phyloP scores from a whole-genome alignment of 1,140 invertebrate species.

The Dendroctonus ponderosae region DNA sequence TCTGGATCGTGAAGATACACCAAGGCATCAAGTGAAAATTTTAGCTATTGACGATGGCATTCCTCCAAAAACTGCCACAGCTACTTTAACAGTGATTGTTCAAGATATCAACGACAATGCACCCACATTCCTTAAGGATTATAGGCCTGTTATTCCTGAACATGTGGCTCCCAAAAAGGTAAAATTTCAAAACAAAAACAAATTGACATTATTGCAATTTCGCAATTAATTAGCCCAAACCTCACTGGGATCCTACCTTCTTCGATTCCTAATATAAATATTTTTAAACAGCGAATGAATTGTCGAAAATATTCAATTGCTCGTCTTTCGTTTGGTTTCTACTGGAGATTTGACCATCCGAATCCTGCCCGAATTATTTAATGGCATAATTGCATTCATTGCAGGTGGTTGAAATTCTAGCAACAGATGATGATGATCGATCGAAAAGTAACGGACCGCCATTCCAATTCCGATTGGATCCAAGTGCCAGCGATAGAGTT shows the following conservation, averaged over 20 bases:
- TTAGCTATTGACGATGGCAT: constrained; percentile 93
- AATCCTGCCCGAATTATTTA: too few species aligned
- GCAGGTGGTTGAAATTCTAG: constrained; percentile 83
- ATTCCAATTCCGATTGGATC: constrained; percentile 89
- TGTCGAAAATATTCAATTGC: too few species aligned
- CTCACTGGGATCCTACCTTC: too few species aligned
- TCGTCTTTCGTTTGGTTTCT: too few species aligned
- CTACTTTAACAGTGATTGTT: constrained; percentile 91
- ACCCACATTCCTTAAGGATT: constrained; percentile 88
- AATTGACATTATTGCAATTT: too few species aligned
- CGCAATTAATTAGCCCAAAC: too few species aligned
- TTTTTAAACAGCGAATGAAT: too few species aligned
- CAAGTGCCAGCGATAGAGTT: constrained; percentile 88
- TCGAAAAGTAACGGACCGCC: constrained; percentile 93
- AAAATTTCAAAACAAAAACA: not conserved
- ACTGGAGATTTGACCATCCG: too few species aligned
- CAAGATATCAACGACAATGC: constrained; percentile 96
- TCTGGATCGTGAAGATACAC: constrained; percentile 86
- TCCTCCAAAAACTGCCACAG: constrained; percentile 92
- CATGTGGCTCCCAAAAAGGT: constrained; percentile 80
- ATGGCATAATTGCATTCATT: not conserved
- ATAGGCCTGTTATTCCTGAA: constrained; percentile 84
- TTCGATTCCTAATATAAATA: too few species aligned
- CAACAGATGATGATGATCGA: constrained; percentile 92
- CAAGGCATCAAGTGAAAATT: constrained; percentile 92